Percentiles rank a stretch among this genome's conserved stretches.
phyloP scores from a whole-genome alignment of 2,113 vertebrate species.

The Channa argus region DNA sequence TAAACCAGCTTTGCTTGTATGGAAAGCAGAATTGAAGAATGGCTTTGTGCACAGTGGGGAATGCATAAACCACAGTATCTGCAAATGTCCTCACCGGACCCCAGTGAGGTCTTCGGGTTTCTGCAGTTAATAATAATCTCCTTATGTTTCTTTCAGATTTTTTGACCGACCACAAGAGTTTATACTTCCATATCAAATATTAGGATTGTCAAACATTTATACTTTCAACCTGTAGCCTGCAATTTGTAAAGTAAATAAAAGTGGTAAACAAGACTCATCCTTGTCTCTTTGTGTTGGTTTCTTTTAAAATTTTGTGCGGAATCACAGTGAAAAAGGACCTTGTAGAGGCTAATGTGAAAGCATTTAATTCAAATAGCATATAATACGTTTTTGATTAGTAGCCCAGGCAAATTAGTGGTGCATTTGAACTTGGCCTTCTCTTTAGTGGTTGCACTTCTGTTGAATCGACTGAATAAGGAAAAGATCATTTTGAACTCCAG shows the following conservation, averaged over 20 bases:
- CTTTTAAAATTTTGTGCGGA: constrained; percentile 23
- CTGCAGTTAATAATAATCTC: constrained; percentile 28
- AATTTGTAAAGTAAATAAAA: neutral
- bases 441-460: constrained; percentile 41
- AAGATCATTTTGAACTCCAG: constrained; percentile 32
- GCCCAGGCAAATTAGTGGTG: constrained; percentile 50
- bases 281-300: neutral
- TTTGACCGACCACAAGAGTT: constrained; percentile 11
- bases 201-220: constrained; percentile 14
- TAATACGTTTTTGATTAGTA: constrained; percentile 50
- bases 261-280: neutral
- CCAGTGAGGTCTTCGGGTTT: constrained; percentile 28
- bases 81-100: constrained; percentile 60
- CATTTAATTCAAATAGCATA: constrained; percentile 52
- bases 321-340: constrained; percentile 25
- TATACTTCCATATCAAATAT: neutral
- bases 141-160: neutral
- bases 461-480: constrained; percentile 38
- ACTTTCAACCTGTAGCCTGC: neutral
- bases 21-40: constrained; percentile 55
- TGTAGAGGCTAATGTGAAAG: constrained; percentile 34
- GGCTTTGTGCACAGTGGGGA: constrained; percentile 50
- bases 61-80: constrained; percentile 60
- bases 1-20: constrained; percentile 55
- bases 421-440: constrained; percentile 39